These are phyloP conservation scores for Sorex maritimensis DNA, from an alignment of 2,797 vertebrate species.

Conservation along the genomic window DNA sequence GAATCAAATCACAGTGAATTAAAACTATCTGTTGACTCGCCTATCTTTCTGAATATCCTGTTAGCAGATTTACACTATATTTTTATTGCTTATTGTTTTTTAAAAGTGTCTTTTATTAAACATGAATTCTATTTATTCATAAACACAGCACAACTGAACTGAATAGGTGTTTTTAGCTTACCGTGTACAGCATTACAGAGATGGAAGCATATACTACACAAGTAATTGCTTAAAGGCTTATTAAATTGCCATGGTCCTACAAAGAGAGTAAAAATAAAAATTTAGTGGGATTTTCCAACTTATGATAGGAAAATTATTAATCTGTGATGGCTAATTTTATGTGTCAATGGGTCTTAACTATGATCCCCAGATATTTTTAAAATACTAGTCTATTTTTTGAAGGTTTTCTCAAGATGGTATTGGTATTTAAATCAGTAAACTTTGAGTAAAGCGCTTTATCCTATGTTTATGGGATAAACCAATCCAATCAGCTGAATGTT, in stretches of 20 bases:
- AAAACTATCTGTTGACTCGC: neutral
- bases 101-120: neutral
- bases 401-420: neutral
- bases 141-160: neutral
- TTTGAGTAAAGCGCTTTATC: too few relatives aligned
- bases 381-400: constrained; percentile 10
- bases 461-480: too few relatives aligned
- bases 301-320: neutral
- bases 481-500: neutral
- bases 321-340: neutral
- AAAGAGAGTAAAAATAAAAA: constrained; percentile 12
- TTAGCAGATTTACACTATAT: neutral
- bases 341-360: neutral
- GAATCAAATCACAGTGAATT: neutral
- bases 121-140: neutral
- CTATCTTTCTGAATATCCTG: neutral
- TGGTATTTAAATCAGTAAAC: constrained; percentile 32
- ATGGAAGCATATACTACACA: neutral
- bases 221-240: neutral
- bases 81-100: neutral
- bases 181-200: neutral
- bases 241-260: neutral
- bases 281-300: neutral
- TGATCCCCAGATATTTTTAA: neutral
- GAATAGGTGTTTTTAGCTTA: constrained; percentile 8